phyloP scores from a whole-genome alignment of 2,113 vertebrate species.

The Dasyurus viverrinus region DNA sequence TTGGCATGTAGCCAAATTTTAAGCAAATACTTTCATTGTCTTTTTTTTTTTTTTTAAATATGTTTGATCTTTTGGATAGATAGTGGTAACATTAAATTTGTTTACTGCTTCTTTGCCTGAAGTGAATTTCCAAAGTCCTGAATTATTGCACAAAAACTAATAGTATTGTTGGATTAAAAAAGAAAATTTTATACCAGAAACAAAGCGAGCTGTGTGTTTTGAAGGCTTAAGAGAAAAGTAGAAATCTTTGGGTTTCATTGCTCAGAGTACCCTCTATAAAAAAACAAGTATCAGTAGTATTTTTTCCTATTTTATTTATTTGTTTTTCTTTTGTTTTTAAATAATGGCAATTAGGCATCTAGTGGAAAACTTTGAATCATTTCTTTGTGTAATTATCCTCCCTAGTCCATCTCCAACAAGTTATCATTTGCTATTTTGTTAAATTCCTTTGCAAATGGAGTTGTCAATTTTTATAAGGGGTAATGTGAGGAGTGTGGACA shows the following conservation, averaged over 20 bases:
- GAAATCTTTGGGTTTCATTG: constrained; percentile 62
- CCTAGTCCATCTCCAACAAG: constrained; percentile 54
- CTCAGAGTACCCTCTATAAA: constrained; percentile 66
- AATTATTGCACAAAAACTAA: constrained; percentile 73
- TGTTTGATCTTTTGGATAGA: constrained; percentile 73
- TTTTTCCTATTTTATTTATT: constrained; percentile 71
- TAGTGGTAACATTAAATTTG: constrained; percentile 69
- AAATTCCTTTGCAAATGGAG: constrained; percentile 57
- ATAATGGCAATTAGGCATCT: constrained; percentile 54
- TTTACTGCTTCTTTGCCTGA: constrained; percentile 70
- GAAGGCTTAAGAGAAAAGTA: constrained; percentile 58
- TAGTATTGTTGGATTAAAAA: constrained; percentile 68
- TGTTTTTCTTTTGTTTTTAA: constrained; percentile 58
- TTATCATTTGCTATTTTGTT: constrained; percentile 50
- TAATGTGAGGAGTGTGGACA: neutral
- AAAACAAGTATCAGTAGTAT: constrained; percentile 59
- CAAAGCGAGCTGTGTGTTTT: constrained; percentile 52
- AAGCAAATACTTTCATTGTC: constrained; percentile 71
- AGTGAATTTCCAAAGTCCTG: constrained; percentile 71
- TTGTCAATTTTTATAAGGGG: constrained; percentile 16
- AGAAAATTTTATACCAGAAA: constrained; percentile 60
- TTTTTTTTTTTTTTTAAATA: constrained; percentile 77
- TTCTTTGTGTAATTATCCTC: constrained; percentile 63
- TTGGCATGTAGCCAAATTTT: constrained; percentile 74
- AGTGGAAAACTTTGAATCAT: constrained; percentile 62